Conservation (phyloP, 2,113 vertebrate genomes). For the Ictidomys tridecemlineatus region DNA sequence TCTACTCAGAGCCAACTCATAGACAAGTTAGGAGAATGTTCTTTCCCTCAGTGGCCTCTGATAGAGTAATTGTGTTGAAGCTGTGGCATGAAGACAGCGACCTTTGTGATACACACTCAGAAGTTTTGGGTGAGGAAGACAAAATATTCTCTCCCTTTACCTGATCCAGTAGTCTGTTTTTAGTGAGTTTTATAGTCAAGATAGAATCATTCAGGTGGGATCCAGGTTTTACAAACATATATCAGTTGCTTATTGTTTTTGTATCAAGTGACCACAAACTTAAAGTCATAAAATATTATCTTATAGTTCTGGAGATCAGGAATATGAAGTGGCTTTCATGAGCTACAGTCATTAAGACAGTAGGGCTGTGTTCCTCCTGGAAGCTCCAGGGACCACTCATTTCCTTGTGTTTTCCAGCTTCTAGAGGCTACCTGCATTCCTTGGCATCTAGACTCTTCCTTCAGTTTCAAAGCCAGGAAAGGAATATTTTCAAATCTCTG, state of each 20-base stretch:
- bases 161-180: not conserved
- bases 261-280: not conserved
- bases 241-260: not conserved
- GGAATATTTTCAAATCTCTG: not conserved
- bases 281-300: not conserved
- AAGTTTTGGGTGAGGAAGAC: not conserved
- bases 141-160: not conserved
- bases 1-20: not conserved
- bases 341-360: not conserved
- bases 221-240: not conserved
- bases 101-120: not conserved
- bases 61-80: not conserved
- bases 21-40: not conserved
- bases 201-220: not conserved
- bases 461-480: not conserved
- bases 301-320: not conserved
- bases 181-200: not conserved
- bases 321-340: not conserved
- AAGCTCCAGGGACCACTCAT: not conserved
- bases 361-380: not conserved
- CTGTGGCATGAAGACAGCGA: not conserved
- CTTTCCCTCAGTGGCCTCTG: not conserved
- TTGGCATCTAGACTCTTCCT: not conserved
- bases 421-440: not conserved
- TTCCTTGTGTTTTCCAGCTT: not conserved